Conservation (phyloP, 1,140 invertebrate genomes). For the Caenorhabditis remanei region DNA sequence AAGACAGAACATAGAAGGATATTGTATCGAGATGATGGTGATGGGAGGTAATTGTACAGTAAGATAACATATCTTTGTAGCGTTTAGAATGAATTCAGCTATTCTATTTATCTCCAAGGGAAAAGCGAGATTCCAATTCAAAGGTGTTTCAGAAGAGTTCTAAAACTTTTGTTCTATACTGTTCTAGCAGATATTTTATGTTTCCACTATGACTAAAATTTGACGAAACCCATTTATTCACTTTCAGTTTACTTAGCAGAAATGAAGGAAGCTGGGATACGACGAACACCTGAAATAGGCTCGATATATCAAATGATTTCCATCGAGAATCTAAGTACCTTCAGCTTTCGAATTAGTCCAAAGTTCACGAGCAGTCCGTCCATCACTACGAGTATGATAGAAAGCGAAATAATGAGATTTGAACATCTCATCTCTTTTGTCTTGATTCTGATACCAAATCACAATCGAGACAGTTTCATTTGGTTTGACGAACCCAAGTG, state of each 20-base stretch:
- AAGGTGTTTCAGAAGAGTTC: no score
- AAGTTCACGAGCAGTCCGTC: slow-evolving; percentile 21
- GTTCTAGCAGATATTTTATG: no score
- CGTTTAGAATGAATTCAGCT: no score
- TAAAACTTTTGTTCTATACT: no score
- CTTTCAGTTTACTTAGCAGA: slow-evolving; percentile 1
- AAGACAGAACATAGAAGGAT: neutral
- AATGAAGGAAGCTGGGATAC: slow-evolving; percentile 27
- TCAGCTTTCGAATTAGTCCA: slow-evolving; percentile 33
- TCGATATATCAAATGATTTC: neutral
- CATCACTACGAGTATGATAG: slow-evolving; percentile 50
- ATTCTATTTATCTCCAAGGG: no score
- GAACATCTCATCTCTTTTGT: slow-evolving; percentile 9
- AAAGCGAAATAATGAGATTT: slow-evolving; percentile 59
- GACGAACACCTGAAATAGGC: slow-evolving; percentile 23
- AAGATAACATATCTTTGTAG: no score
- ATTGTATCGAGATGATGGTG: neutral
- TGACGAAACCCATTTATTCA: neutral
- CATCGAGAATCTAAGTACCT: neutral
- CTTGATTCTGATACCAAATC: slow-evolving; percentile 58
- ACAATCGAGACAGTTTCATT: slow-evolving; percentile 37
- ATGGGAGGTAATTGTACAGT: neutral
- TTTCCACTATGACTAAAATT: no score
- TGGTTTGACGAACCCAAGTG: slow-evolving; percentile 54
- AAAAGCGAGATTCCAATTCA: no score